Base-by-base conservation (phyloP, 2,797 vertebrate genomes). In the Schizopygopsis malacanthus region DNA sequence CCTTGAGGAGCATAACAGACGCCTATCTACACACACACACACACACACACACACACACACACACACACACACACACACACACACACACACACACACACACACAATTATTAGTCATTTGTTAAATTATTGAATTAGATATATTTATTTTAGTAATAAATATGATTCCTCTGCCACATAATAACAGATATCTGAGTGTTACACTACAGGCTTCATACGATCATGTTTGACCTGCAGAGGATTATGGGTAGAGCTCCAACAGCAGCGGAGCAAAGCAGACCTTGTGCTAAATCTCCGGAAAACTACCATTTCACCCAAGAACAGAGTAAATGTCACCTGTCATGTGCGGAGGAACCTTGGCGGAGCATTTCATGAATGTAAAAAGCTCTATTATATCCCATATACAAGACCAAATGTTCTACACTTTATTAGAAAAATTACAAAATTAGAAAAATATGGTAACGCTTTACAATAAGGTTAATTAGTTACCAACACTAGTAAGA, bases 221-320 rank as follows among this genome's bases (percentile, higher is more conserved):
- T 54, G 61, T 63, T 10, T 77, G 73, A 84, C 75, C 82, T 54
- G 61, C 43, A 54, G 82, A 43, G 73, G 73, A 84, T 84, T 84
- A 84, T 67, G 47, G 45, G 59, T 63, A 65, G 54, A 83, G 61
- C 61, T 83, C 43, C 12, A 77, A 28, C 76, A 76, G 52, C 75
- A 73, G 85, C 80, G 83, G 83, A 37, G 16, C 43, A 67, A 52
- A 81, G 15, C 43, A 56, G 65, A 52, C 47, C 20, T 33, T 41
- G 56, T 54, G 59, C 52, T 41, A 78, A 75, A 45, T 20, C 37
- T 39, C 39, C 5, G 12, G 69, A 79, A 79, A 71, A 72, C 70
- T 20, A 28, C 56, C 67, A 20, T 37, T 78, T 41, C 25, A 56
- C 25, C 20, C 61, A 45, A 28, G 41, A 78, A 54, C 61, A 28